Evolutionary conservation across 2,888 invertebrate genomes (phyloP).

Genomic region (Stenichneumon culpator): DNA sequence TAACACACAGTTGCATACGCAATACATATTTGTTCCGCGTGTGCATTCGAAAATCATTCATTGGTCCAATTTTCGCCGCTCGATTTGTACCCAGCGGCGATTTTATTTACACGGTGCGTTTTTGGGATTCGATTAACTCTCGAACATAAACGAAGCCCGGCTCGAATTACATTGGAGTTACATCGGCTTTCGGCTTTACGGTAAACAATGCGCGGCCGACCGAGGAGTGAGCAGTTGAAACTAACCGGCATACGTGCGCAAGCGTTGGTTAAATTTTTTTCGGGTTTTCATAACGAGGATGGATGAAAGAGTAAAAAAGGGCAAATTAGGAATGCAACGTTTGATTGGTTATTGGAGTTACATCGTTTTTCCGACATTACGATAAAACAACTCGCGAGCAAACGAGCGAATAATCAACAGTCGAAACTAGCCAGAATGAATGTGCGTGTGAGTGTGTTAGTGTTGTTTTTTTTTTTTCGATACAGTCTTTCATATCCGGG

Average conservation of each 20-base stretch:
- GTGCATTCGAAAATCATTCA: constrained; percentile 51
- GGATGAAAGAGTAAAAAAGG: too few species aligned
- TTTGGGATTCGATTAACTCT: constrained; percentile 50
- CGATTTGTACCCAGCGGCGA: constrained; percentile 14
- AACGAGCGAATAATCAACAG: too few species aligned
- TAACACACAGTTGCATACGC: constrained; percentile 35
- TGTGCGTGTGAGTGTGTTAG: too few species aligned
- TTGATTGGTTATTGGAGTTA: not conserved
- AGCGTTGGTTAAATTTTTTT: not conserved
- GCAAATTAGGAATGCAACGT: too few species aligned
- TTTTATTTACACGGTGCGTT: not conserved
- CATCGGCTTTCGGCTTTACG: constrained; percentile 20
- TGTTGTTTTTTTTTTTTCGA: too few species aligned
- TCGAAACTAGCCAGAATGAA: too few species aligned
- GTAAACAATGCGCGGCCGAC: constrained; percentile 25
- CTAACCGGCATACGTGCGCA: not conserved
- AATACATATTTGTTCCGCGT: constrained; percentile 36
- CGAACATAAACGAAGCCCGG: constrained; percentile 2
- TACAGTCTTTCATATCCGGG: too few species aligned
- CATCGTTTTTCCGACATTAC: not conserved
- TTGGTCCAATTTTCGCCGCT: constrained; percentile 39
- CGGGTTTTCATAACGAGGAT: not conserved
- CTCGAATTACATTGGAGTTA: constrained; percentile 43
- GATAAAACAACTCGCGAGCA: too few species aligned
- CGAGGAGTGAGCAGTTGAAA: constrained; percentile 2